Evolutionary conservation across 1,140 invertebrate genomes (phyloP).

Genomic region (Nephotettix cincticeps): DNA sequence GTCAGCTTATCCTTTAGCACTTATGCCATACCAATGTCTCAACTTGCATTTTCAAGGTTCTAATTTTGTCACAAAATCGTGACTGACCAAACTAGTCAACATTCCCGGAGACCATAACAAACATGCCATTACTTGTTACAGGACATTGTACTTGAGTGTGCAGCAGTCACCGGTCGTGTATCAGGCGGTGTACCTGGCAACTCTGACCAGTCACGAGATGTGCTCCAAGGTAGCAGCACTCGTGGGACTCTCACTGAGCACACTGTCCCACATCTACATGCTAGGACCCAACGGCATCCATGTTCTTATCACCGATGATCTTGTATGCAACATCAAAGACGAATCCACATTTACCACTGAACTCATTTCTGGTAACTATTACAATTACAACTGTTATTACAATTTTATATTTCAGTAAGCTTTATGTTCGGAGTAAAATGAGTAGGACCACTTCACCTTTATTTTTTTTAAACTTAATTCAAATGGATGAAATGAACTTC

Average conservation of each 20-base stretch:
- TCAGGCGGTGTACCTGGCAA: conserved; percentile 77
- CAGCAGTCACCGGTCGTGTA: conserved; percentile 62
- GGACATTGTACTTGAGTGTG: conserved; percentile 74
- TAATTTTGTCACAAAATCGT: no score
- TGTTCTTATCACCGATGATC: conserved; percentile 72
- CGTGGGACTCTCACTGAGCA: conserved; percentile 55
- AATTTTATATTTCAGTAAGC: neutral
- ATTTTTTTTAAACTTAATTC: neutral
- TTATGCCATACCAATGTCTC: no score
- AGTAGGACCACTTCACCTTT: neutral
- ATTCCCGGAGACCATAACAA: neutral
- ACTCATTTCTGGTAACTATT: neutral
- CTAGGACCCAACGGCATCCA: conserved; percentile 73
- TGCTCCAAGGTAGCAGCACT: conserved; percentile 62
- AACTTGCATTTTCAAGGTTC: no score
- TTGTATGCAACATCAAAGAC: conserved; percentile 48
- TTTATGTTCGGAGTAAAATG: neutral
- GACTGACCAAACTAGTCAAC: neutral
- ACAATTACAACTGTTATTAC: neutral
- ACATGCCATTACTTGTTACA: neutral
- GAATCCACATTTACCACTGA: conserved; percentile 17
- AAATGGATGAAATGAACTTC: neutral
- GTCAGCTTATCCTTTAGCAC: no score
- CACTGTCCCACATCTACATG: conserved; percentile 65
- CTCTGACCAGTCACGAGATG: conserved; percentile 64